Conservation (phyloP, 2,113 vertebrate species). For the Otis tarda region DNA sequence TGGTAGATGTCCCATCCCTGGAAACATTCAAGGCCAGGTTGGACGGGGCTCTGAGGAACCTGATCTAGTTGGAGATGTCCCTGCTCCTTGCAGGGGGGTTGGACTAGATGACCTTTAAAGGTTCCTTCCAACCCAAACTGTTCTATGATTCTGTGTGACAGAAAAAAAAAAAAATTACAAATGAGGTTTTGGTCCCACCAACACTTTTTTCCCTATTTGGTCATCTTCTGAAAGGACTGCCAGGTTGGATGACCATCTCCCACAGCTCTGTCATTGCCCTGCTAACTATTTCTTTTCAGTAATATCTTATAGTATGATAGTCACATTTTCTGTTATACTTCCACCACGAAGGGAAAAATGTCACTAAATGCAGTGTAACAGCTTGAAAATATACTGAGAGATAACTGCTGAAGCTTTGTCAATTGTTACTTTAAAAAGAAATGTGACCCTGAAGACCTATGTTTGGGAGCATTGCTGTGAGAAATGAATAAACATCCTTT, state of each 20-base stretch:
- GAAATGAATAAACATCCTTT: conserved; percentile 17
- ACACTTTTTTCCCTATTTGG: neutral
- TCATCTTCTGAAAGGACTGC: neutral
- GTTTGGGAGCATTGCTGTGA: neutral
- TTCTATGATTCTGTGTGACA: too few species aligned
- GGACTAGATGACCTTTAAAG: too few species aligned
- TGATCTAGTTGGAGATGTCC: too few species aligned
- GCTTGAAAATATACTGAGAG: neutral
- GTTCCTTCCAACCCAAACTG: too few species aligned
- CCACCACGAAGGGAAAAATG: neutral
- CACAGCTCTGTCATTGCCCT: neutral
- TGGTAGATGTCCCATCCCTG: too few species aligned
- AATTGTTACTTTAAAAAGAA: neutral
- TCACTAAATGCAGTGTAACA: neutral
- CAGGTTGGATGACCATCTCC: neutral
- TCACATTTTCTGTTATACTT: neutral
- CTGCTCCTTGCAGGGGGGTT: too few species aligned
- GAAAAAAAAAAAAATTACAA: neutral
- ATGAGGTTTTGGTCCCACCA: neutral
- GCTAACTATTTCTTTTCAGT: neutral
- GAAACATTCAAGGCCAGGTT: too few species aligned
- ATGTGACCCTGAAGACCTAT: neutral
- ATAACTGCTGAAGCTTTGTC: neutral
- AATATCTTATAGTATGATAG: neutral
- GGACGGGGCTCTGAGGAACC: too few species aligned